Evolutionary conservation across 1,140 invertebrate genomes (phyloP), one percentile per base, ranked within the genome.

Genomic region (Drosophila mauritiana): DNA sequence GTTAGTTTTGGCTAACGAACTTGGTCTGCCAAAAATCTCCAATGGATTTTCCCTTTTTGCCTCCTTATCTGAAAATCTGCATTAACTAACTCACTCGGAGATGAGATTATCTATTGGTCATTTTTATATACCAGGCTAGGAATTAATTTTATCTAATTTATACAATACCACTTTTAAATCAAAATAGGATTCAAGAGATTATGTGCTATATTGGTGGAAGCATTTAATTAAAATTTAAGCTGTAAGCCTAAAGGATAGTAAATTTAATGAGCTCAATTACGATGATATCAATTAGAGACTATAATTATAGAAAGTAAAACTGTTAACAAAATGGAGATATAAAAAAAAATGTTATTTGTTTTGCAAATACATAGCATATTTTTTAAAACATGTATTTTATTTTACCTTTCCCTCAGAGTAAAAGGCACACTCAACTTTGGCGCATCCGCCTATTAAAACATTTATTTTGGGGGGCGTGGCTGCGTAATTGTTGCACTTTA

Each of bases 1-100:
- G 15, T 75, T 4, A 51, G 63, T 57, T 53, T 58, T 53, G 48
- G 56, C 40, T 62, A 77, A 70, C 64, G 56, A 77, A 63, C 56
- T 77, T 63, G 58, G 57, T 15, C 36, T 40, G 56, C 55, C 73
- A 70, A 63, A 77, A 78, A 78, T 77, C 57, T 57, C 64, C 63
- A 77, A 78, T 57, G 77, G 73, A 73, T 62, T 55, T 55, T 54
- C 49, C 49, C 56, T 31, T 53, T 40, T 56, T 55, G 25, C 13
- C 3, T 45, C 2, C 52, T 39, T 63, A 58, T 65, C 39, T 11
- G 15, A n/a, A n/a, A 39, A 72, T 36, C 13, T 31, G 6, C 12
- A 36, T 49, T 51, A 51, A 68, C 17, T 34, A 3, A 37, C 61
- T 4, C 13, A 55, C 20, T 13, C n/a, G 64, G 13, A 34, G 34